Evolutionary conservation across 37 sponge, comb jelly and placozoan genomes (phyloP).

Genomic region (Chondrilla cf. caribensis): DNA sequence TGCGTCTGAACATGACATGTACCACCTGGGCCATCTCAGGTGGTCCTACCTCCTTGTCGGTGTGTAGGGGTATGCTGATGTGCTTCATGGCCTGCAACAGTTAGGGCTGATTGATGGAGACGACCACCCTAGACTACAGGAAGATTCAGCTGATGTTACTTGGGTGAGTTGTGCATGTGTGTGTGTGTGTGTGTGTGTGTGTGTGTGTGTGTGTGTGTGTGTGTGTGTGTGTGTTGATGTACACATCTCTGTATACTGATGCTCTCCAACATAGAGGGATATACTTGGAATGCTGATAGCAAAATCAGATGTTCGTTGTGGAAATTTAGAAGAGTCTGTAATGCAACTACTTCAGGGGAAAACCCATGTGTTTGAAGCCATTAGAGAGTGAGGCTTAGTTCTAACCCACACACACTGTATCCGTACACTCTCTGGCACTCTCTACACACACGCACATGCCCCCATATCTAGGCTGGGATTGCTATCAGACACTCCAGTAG

Average conservation of each 20-base stretch:
- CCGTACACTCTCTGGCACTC: not conserved
- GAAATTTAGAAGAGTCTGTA: conserved; percentile 43
- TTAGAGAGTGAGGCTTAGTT: conserved; percentile 60
- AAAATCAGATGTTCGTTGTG: conserved; percentile 23
- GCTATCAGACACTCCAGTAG: conserved; percentile 53
- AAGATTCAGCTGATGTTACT: conserved; percentile 33
- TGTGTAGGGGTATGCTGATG: conserved; percentile 57
- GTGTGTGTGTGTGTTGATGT: too few relatives aligned
- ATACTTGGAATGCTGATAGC: conserved; percentile 55
- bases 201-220: not conserved
- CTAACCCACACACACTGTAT: not conserved
- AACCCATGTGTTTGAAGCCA: conserved; percentile 21
- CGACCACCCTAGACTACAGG: conserved; percentile 47
- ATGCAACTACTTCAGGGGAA: conserved; percentile 39
- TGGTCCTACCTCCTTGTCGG: too few relatives aligned
- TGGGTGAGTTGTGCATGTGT: conserved; percentile 52
- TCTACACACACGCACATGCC: not conserved
- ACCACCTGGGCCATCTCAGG: too few relatives aligned
- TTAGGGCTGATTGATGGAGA: conserved; percentile 58
- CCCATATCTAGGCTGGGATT: conserved; percentile 52
- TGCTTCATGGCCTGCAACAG: conserved; percentile 24
- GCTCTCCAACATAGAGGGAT: too few relatives aligned
- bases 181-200: not conserved
- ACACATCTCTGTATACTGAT: too few relatives aligned
- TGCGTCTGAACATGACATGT: conserved; percentile 15